Base-by-base conservation (phyloP, 2,888 invertebrate genomes). In the Doris montereyensis region DNA sequence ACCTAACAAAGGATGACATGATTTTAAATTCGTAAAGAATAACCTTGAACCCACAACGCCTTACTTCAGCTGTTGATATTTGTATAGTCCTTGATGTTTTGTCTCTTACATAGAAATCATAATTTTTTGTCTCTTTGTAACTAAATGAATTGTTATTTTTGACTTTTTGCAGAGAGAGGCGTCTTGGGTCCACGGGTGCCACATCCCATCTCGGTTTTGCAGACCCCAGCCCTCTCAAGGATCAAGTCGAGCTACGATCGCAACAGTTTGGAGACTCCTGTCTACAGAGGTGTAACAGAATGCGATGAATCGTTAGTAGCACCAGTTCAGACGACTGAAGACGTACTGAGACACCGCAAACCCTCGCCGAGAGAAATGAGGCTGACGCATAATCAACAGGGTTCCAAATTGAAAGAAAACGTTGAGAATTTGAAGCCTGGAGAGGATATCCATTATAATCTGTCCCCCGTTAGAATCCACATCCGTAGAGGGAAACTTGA, bases 201-300 rank as follows among this genome's bases (percentile, higher is more conserved):
- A 41, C 83, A 84, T 13, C 87, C 87, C 58, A 85, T 85, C 67
- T 84, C 87, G 57, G 85, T 88, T 3, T 79, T 89, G 24, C 87
- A 88, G 57, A 89, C 89, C 24, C 82, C 85, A 67, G 86, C 86
- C 52, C 81, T 89, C 8, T 84, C 86, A 17, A 86, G 83, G 75
- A 87, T 89, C 73, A 84, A 83, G 34, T 83, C 85, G 13, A 85
- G 83, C 67, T 89, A 89, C 83, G 87, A 86, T 72, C n/a, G n/a
- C n/a, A n/a, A n/a, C n/a, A n/a, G n/a, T n/a, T n/a, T n/a, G n/a
- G n/a, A n/a, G n/a, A n/a, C n/a, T n/a, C n/a, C n/a, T n/a, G n/a
- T n/a, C n/a, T n/a, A n/a, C n/a, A n/a, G n/a, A n/a, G n/a, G n/a
- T n/a, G n/a, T n/a, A n/a, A n/a, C n/a, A n/a, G n/a, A n/a, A n/a